phyloP scores from a whole-genome alignment of 2,888 invertebrate genomes.

The Sycophila texana region DNA sequence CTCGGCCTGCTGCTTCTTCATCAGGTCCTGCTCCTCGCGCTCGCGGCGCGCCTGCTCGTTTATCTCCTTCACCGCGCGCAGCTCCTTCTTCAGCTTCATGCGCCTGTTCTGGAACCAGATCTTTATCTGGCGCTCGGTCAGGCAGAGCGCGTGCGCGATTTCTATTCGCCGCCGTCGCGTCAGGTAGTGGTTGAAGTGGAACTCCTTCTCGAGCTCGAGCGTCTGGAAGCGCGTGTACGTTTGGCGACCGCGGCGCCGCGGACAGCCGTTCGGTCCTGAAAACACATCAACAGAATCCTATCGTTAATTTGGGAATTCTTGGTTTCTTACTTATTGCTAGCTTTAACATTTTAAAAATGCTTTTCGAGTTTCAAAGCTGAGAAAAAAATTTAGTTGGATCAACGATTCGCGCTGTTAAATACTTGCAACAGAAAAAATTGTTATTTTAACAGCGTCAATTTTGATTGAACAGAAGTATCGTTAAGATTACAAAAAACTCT shows the following conservation, averaged over 20 bases:
- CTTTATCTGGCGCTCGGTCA: slow-evolving; percentile 97
- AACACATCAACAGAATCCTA: slow-evolving; percentile 3
- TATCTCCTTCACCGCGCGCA: slow-evolving; percentile 95
- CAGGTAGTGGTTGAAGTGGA: slow-evolving; percentile 98
- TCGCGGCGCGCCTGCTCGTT: slow-evolving; percentile 95
- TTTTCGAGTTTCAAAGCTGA: too few species aligned
- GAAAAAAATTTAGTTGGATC: too few species aligned
- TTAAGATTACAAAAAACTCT: too few species aligned
- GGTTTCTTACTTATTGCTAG: too few species aligned
- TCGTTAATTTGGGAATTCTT: too few species aligned
- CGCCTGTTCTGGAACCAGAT: slow-evolving; percentile 98
- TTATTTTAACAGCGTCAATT: too few species aligned
- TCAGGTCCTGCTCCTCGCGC: slow-evolving; percentile 92
- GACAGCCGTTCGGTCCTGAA: slow-evolving; percentile 96
- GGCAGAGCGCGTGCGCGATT: slow-evolving; percentile 96
- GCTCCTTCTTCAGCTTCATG: slow-evolving; percentile 97
- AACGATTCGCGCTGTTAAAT: too few species aligned
- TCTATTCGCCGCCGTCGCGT: slow-evolving; percentile 97
- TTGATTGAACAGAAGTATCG: too few species aligned
- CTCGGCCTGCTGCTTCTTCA: slow-evolving; percentile 93
- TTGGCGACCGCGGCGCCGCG: slow-evolving; percentile 94
- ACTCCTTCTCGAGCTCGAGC: slow-evolving; percentile 97
- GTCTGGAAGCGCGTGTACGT: slow-evolving; percentile 99
- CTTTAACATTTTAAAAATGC: too few species aligned
- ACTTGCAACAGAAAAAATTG: too few species aligned